Evolutionary conservation across 2,113 vertebrate species (phyloP).

Genomic region (Crotalus helleri): DNA sequence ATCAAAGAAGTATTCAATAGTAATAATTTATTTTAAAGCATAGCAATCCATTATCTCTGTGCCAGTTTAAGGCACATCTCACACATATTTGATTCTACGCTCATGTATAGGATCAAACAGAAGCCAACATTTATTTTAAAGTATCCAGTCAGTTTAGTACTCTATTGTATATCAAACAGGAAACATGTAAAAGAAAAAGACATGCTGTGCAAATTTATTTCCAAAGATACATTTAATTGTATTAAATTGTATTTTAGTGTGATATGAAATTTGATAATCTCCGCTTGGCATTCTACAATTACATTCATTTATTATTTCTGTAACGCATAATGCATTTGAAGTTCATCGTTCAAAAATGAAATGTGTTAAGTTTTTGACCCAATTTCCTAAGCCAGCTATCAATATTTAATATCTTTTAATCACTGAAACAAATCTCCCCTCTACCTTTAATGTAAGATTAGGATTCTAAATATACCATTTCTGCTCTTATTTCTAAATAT

Average conservation of each 20-base stretch:
- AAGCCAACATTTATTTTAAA: neutral
- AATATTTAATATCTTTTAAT: neutral
- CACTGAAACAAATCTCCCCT: neutral
- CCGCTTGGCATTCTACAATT: neutral
- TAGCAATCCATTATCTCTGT: neutral
- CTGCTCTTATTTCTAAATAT: neutral
- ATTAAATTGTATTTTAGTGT: neutral
- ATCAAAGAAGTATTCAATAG: neutral
- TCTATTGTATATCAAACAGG: neutral
- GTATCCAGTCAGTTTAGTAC: neutral
- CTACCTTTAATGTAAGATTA: neutral
- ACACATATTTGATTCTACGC: neutral
- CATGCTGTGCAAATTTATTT: neutral
- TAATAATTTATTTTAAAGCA: neutral
- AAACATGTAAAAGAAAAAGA: neutral
- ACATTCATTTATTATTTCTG: neutral
- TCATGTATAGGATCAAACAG: neutral
- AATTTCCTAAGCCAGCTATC: neutral
- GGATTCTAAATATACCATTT: neutral
- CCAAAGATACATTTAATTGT: neutral
- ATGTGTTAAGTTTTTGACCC: neutral
- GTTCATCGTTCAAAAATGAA: neutral
- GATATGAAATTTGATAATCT: neutral
- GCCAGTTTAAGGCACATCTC: neutral
- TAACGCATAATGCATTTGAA: neutral